Conservation (phyloP, 2,113 vertebrate genomes). For the Todiramphus saurophagus region DNA sequence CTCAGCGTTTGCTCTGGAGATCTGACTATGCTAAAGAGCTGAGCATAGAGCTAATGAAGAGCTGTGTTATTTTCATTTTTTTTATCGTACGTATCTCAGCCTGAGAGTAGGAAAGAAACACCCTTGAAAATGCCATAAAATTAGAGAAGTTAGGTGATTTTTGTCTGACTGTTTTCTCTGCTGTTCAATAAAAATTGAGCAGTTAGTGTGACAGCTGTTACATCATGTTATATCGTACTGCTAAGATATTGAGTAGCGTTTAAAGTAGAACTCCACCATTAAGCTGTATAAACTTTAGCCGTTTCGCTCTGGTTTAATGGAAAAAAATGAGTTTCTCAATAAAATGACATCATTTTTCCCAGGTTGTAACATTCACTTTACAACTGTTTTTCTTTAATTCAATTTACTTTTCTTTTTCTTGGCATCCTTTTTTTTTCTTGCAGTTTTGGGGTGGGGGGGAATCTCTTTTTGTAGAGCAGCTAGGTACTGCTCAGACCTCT, state of each 20-base stretch:
- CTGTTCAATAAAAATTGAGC: slow-evolving; percentile 40
- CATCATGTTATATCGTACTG: slow-evolving; percentile 36
- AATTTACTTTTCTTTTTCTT: slow-evolving; percentile 65
- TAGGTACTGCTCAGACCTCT: background rate
- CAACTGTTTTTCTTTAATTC: slow-evolving; percentile 70
- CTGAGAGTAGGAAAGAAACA: background rate
- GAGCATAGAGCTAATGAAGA: background rate
- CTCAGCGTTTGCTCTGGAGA: background rate
- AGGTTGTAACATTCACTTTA: slow-evolving; percentile 59
- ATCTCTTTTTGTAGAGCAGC: background rate
- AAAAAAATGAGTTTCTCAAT: slow-evolving; percentile 63
- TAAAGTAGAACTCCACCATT: slow-evolving; percentile 58
- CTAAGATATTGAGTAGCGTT: slow-evolving; percentile 62
- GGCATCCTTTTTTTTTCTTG: slow-evolving; percentile 16
- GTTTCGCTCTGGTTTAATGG: slow-evolving; percentile 64
- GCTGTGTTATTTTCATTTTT: background rate
- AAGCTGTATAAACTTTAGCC: slow-evolving; percentile 66
- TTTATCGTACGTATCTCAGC: background rate
- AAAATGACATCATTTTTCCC: slow-evolving; percentile 67
- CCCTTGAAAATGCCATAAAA: slow-evolving; percentile 28
- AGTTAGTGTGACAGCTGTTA: slow-evolving; percentile 70
- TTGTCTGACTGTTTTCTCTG: slow-evolving; percentile 47
- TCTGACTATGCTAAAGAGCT: background rate
- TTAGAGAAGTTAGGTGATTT: slow-evolving; percentile 43
- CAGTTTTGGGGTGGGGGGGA: background rate